These are phyloP conservation scores for Trachelus iudaicus DNA, from an alignment of 2,888 invertebrate species.

Conservation along the genomic window DNA sequence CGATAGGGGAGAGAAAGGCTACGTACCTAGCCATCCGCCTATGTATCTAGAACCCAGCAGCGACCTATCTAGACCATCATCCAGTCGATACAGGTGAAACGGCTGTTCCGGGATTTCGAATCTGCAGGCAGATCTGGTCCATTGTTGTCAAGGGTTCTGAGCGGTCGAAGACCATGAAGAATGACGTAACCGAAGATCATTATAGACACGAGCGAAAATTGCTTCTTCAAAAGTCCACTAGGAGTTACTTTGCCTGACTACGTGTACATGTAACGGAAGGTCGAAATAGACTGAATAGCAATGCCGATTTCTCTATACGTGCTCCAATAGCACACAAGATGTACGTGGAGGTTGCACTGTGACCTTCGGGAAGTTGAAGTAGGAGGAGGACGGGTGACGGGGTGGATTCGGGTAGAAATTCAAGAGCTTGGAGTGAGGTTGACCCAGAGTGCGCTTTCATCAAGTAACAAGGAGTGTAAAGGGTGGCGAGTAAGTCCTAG, in stretches of 20 bases:
- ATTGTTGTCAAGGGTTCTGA: neutral
- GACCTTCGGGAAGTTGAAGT: neutral
- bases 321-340: neutral
- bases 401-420: neutral
- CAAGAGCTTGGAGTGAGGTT: neutral
- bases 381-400: neutral
- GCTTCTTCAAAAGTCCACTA: neutral
- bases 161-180: neutral
- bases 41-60: neutral
- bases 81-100: conserved; percentile 6
- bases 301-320: neutral
- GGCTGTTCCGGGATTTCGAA: neutral
- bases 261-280: neutral
- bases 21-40: neutral
- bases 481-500: neutral
- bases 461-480: neutral
- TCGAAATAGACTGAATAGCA: neutral
- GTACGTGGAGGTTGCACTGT: neutral
- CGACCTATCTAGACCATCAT: neutral
- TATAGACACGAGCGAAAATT: neutral
- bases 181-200: neutral
- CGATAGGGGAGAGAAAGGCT: neutral
- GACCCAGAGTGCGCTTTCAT: neutral
- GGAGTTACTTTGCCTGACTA: neutral
- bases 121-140: neutral